Conservation (phyloP, 2,113 vertebrate genomes). For the Oryzias woworae region DNA sequence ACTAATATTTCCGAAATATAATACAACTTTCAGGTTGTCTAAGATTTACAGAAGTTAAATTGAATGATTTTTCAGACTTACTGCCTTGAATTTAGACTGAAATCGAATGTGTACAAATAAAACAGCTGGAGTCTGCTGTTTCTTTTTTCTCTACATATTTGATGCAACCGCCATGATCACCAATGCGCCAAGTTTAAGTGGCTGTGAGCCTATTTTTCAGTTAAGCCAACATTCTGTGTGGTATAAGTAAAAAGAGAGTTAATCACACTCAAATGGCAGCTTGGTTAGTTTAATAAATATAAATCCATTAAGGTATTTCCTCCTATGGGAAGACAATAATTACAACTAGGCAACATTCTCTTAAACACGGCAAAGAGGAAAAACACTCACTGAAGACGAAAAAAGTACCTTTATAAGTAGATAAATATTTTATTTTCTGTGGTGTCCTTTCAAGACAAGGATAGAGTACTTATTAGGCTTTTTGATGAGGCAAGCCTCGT, state of each 20-base stretch:
- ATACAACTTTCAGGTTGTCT: too few relatives aligned
- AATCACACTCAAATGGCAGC: constrained; percentile 12
- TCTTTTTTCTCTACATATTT: too few relatives aligned
- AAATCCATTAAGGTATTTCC: constrained; percentile 19
- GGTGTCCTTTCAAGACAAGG: not conserved
- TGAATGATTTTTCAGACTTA: too few relatives aligned
- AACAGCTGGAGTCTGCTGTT: too few relatives aligned
- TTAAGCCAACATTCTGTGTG: constrained; percentile 34
- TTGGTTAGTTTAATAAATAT: constrained; percentile 28
- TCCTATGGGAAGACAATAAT: constrained; percentile 10
- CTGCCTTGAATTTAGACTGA: too few relatives aligned
- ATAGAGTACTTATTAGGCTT: not conserved
- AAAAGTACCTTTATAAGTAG: too few relatives aligned
- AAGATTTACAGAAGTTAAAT: too few relatives aligned
- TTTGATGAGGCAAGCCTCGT: constrained; percentile 1
- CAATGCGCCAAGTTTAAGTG: too few relatives aligned
- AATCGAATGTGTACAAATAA: too few relatives aligned
- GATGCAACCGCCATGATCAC: too few relatives aligned
- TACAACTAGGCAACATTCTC: constrained; percentile 2
- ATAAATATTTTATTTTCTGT: too few relatives aligned
- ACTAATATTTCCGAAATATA: too few relatives aligned
- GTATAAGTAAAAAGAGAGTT: constrained; percentile 24
- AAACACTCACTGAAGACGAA: not conserved
- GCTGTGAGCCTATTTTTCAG: constrained; percentile 9
- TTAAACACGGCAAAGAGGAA: constrained; percentile 8